These are phyloP conservation scores for Orestias chungarensis DNA, from an alignment of 2,797 vertebrate species.

Conservation along the genomic window DNA sequence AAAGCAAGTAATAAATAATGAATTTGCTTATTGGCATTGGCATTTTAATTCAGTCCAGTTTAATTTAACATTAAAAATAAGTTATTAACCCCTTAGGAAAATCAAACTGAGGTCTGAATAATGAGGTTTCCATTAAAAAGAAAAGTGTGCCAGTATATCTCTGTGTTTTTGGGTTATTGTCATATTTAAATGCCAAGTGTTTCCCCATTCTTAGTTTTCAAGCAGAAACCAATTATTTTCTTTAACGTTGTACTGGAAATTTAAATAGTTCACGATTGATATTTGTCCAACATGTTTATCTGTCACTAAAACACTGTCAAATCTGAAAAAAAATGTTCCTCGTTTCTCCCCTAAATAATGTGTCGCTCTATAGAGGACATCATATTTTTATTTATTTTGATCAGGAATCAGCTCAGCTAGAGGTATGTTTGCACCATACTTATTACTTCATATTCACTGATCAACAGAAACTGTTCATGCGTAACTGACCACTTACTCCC, in stretches of 20 bases:
- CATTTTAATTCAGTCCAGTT: too few species aligned
- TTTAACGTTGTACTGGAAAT: neutral
- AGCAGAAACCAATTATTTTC: neutral
- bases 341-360: neutral
- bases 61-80: too few species aligned
- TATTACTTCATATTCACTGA: neutral
- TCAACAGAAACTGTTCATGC: neutral
- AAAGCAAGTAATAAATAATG: too few species aligned
- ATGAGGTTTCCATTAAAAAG: too few species aligned
- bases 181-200: neutral
- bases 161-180: neutral
- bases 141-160: neutral
- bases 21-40: too few species aligned
- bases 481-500: conserved; percentile 84
- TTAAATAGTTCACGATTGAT: too few species aligned
- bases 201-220: neutral
- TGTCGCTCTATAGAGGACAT: neutral
- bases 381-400: neutral
- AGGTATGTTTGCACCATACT: neutral
- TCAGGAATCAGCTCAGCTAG: neutral
- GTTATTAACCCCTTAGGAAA: too few species aligned
- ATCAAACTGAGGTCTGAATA: neutral
- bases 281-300: too few species aligned
- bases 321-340: neutral
- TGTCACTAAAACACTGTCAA: neutral